Evolutionary conservation across 2,888 invertebrate genomes (phyloP), one percentile per base, ranked within the genome.

Genomic region (Orchesellides sinensis): DNA sequence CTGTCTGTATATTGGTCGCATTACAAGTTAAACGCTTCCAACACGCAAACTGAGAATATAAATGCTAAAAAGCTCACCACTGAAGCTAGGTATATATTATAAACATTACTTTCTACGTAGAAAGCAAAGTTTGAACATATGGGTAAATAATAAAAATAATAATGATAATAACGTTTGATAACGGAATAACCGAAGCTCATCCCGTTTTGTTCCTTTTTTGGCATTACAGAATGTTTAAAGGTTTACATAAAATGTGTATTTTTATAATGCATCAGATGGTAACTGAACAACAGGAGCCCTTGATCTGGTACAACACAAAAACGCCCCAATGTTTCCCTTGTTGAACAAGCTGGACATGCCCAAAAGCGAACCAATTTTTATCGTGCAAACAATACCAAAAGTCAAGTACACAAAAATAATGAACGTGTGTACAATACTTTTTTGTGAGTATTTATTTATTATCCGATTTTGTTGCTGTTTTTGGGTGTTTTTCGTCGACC

Each of bases 81-180:
- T 8, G 4, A 52, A 52, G 59, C 27, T 25, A n/a, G n/a, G n/a
- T n/a, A n/a, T n/a, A n/a, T n/a, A n/a, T 12, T 27, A 5, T 29
- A 54, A 4, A 19, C 25, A 54, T 21, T 59, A n/a, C 29, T 29
- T 27, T 10, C 17, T 17, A 52, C 29, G 45, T 21, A 19, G 40
- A 45, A 79, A 68, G 61, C 40, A n/a, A n/a, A n/a, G n/a, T n/a
- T n/a, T 79, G 79, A 79, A 54, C 79, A 79, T 79, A 79, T 79
- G 79, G 79, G 79, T 63, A 79, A 78, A 78, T 78, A 78, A 78
- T 78, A 79, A 79, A 77, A 69, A 40, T 17, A 40, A 54, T 70
- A 69, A 78, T 78, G 69, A 78, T 52, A 45, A 68, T 77, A 77
- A 21, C 68, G 59, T 69, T 56, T 29, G 78, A 78, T 78, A 78